These are phyloP conservation scores for Tenebrio molitor DNA, from an alignment of 1,140 invertebrate species.

Conservation along the genomic window DNA sequence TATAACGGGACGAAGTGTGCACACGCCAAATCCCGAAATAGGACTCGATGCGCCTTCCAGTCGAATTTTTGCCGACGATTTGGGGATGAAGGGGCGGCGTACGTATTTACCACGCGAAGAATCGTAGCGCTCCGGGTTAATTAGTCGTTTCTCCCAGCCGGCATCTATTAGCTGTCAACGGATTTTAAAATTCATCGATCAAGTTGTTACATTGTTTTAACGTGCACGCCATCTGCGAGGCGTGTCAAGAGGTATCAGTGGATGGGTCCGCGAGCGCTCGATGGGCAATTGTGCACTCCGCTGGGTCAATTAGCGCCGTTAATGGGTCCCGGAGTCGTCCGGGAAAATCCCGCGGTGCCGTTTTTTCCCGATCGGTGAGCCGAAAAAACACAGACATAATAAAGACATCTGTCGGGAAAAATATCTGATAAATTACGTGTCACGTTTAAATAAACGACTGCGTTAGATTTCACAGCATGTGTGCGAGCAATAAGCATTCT, in stretches of 20 bases:
- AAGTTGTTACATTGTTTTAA: not conserved
- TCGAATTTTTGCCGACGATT: too few species aligned
- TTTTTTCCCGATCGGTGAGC: too few species aligned
- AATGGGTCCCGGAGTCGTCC: not conserved
- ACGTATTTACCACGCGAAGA: too few species aligned
- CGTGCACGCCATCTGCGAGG: not conserved
- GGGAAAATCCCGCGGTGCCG: not conserved
- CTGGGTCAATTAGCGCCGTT: not conserved
- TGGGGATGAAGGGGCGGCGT: too few species aligned
- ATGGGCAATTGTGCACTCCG: not conserved
- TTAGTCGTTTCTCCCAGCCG: not conserved
- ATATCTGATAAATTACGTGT: constrained; percentile 14
- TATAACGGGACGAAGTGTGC: constrained; percentile 8
- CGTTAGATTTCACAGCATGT: constrained; percentile 19
- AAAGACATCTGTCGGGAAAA: constrained; percentile 14
- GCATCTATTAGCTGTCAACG: not conserved
- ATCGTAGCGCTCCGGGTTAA: too few species aligned
- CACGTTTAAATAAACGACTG: constrained; percentile 19
- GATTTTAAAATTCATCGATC: not conserved
- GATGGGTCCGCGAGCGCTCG: not conserved
- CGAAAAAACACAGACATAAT: too few species aligned
- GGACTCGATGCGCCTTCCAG: too few species aligned
- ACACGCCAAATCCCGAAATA: constrained; percentile 11
- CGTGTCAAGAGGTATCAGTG: not conserved
- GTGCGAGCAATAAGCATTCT: constrained; percentile 12